These are phyloP conservation scores for Panzeria rudis DNA, from an alignment of 2,888 invertebrate species.

Conservation along the genomic window DNA sequence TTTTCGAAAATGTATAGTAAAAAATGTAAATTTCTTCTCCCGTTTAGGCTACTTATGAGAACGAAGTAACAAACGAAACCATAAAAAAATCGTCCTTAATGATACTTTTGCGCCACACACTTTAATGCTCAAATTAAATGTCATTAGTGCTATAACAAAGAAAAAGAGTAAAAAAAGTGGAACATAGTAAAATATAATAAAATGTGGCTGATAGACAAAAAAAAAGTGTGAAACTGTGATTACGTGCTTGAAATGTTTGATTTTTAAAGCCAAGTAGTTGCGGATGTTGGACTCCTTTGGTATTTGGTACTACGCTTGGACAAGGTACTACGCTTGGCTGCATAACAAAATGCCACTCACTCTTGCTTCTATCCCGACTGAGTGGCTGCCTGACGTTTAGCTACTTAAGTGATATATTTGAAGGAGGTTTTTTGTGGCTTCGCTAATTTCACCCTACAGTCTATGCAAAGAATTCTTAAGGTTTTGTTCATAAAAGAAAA, in stretches of 20 bases:
- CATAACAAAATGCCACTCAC: slow-evolving; percentile 32
- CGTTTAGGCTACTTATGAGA: slow-evolving; percentile 7
- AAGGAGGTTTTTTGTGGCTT: background rate
- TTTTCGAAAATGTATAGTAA: background rate
- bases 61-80: slow-evolving; percentile 18
- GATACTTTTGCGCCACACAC: slow-evolving; percentile 61
- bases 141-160: slow-evolving; percentile 55
- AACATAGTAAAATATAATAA: slow-evolving; percentile 32
- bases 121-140: slow-evolving; percentile 66
- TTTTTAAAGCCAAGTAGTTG: slow-evolving; percentile 18
- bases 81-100: slow-evolving; percentile 46
- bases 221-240: slow-evolving; percentile 63
- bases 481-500: background rate
- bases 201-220: slow-evolving; percentile 37
- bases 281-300: slow-evolving; percentile 13
- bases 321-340: slow-evolving; percentile 3
- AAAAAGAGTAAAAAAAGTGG: background rate
- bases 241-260: slow-evolving; percentile 68
- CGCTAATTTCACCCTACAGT: background rate
- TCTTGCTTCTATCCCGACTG: background rate
- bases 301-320: slow-evolving; percentile 30
- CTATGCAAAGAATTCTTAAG: background rate
- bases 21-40: slow-evolving; percentile 9
- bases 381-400: slow-evolving; percentile 20
- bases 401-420: slow-evolving; percentile 27